Conservation (phyloP, 2,888 invertebrate species). For the Trisateles emortualis region DNA sequence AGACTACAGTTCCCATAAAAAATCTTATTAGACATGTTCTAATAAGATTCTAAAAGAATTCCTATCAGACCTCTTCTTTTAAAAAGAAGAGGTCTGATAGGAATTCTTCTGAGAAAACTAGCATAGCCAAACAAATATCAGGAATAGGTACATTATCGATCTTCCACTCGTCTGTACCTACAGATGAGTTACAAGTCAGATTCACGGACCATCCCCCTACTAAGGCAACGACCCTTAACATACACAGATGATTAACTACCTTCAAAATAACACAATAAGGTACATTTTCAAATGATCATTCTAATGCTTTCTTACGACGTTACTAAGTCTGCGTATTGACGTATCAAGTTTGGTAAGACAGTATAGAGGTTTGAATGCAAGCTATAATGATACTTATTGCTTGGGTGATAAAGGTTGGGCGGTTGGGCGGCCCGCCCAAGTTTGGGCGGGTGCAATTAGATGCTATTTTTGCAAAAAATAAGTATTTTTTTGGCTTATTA, state of each 20-base stretch:
- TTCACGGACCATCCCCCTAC: slow-evolving; percentile 60
- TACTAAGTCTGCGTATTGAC: slow-evolving; percentile 72
- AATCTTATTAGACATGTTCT: too few relatives aligned
- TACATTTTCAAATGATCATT: slow-evolving; percentile 66
- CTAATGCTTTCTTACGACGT: slow-evolving; percentile 74
- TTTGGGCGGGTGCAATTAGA: slow-evolving; percentile 82
- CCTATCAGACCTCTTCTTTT: too few relatives aligned
- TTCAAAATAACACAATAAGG: slow-evolving; percentile 57
- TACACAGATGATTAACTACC: slow-evolving; percentile 44
- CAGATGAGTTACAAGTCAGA: slow-evolving; percentile 79
- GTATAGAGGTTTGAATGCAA: slow-evolving; percentile 66
- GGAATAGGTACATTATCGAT: slow-evolving; percentile 78
- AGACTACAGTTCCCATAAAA: too few relatives aligned
- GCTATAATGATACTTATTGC: slow-evolving; percentile 73
- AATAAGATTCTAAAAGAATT: too few relatives aligned
- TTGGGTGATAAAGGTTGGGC: slow-evolving; percentile 51
- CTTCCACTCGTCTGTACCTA: slow-evolving; percentile 70
- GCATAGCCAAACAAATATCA: slow-evolving; percentile 63
- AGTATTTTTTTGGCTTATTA: slow-evolving; percentile 67
- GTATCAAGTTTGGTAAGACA: slow-evolving; percentile 77
- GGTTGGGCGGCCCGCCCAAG: slow-evolving; percentile 75
- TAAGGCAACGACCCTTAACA: slow-evolving; percentile 67
- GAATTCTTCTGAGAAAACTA: slow-evolving; percentile 28
- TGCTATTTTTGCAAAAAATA: slow-evolving; percentile 68
- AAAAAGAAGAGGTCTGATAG: too few relatives aligned